Evolutionary conservation across 1,140 invertebrate genomes (phyloP), one percentile per base, ranked within the genome.

Genomic region (Ooceraea biroi): DNA sequence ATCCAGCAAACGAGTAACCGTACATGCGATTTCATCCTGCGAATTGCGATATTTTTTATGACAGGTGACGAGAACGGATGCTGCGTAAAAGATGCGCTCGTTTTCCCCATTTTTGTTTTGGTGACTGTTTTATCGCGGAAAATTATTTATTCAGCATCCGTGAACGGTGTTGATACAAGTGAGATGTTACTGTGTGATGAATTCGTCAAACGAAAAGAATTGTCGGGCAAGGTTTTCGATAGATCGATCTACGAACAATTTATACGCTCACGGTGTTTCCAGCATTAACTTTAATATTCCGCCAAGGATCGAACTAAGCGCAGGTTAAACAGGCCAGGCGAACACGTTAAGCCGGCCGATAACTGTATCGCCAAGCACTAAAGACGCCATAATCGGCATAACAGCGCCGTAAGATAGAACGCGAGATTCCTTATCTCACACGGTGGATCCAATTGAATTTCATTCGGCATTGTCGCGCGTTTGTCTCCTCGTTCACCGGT

Each of bases 361-460:
- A 63, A 30, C 74, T 77, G 48, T 50, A 55, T 77, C 61, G n/a
- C 14, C 61, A 60, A 3, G 19, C 46, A 19, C 30, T 66, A 66
- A 77, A 77, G 74, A 52, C 74, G 17, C 61, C 30, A 25, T 77
- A 77, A 77, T 65, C 73, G 73, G 22, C 44, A 48, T 66, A 77
- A 66, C 46, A 36, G 48, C 61, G 19, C 19, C 27, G 14, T 77
- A 66, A 77, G 61, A 66, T 77, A 52, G 74, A 52, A 77, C 61
- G 27, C 73, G 46, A 66, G 60, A 65, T 77, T 65, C 48, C 27
- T 19, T 77, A 77, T 77, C 73, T 77, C 60, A 30, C 46, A 52
- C 19, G 30, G 60, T 25, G 27, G 74, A 66, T 65, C n/a, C 60
- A 77, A 77, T 77, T 77, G 74, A 77, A 77, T 77, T 77, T 66